A percentile compares a stretch with the other conserved stretches of the same genome.
Conservation (phyloP, 2,797 vertebrate genomes). For the Onychomys arenicola region DNA sequence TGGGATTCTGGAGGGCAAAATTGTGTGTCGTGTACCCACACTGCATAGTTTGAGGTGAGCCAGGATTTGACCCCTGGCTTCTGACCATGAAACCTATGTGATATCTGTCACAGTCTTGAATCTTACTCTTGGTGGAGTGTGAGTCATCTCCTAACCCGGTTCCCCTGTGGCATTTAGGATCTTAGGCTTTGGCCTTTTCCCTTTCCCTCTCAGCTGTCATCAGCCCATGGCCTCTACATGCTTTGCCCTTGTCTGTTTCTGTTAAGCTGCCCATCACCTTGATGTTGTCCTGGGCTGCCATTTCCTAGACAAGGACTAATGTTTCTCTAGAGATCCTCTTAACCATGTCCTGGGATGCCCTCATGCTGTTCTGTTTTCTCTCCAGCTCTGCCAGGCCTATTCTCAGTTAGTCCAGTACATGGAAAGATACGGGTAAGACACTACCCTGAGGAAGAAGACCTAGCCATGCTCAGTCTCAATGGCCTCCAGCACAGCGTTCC, state of each 20-base stretch:
- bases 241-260: background rate
- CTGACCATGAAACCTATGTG: background rate
- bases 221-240: background rate
- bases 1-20: too few species aligned
- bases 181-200: background rate
- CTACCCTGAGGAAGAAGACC: background rate
- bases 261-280: background rate
- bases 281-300: background rate
- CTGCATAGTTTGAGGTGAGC: background rate
- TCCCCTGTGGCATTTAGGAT: background rate
- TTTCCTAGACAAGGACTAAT: background rate
- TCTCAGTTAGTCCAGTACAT: constrained; percentile 96
- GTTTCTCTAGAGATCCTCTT: background rate
- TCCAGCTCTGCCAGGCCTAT: constrained; percentile 95
- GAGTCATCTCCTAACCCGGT: background rate
- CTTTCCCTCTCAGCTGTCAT: background rate
- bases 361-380: constrained; percentile 29
- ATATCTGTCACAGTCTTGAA: background rate
- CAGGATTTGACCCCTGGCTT: background rate
- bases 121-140: accelerated
- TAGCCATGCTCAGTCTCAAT: accelerated
- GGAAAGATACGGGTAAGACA: constrained; percentile 94
- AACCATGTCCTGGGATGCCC: background rate
- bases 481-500: background rate
- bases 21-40: background rate